Percentiles rank a stretch among this genome's conserved stretches.
phyloP scores from a whole-genome alignment of 2,888 invertebrate species.

The Pseudolycoriella hygida region DNA sequence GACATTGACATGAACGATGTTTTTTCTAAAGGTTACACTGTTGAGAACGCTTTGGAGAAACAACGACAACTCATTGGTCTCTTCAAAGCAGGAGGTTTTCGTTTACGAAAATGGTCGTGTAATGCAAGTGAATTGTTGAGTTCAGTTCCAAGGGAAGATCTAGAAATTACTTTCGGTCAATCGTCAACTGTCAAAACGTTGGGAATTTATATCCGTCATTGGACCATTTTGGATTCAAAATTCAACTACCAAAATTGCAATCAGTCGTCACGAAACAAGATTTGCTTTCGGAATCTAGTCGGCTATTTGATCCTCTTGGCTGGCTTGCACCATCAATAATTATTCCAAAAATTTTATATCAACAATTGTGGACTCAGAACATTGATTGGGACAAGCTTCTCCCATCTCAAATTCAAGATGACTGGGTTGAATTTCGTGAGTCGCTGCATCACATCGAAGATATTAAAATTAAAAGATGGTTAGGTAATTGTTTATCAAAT shows the following conservation, averaged over 20 bases:
- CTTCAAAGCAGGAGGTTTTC: not conserved
- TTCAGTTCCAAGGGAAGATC: slow-evolving; percentile 1
- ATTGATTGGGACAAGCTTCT: not conserved
- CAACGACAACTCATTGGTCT: not conserved
- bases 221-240: too few relatives aligned
- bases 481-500: not conserved
- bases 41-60: not conserved
- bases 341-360: not conserved
- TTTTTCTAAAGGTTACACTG: slow-evolving; percentile 6
- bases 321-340: not conserved
- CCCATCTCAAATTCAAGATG: not conserved
- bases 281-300: not conserved
- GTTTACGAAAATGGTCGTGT: slow-evolving; percentile 4
- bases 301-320: not conserved
- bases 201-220: too few relatives aligned
- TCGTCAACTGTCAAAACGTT: too few relatives aligned
- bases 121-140: slow-evolving; percentile 6
- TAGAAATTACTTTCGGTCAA: not conserved
- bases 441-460: not conserved
- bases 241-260: too few relatives aligned
- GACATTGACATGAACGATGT: slow-evolving; percentile 5
- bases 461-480: not conserved
- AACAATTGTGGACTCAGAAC: not conserved
- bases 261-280: not conserved
- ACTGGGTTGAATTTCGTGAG: not conserved